phyloP scores from a whole-genome alignment of 2,113 vertebrate genomes.

The Centrocercus urophasianus region DNA sequence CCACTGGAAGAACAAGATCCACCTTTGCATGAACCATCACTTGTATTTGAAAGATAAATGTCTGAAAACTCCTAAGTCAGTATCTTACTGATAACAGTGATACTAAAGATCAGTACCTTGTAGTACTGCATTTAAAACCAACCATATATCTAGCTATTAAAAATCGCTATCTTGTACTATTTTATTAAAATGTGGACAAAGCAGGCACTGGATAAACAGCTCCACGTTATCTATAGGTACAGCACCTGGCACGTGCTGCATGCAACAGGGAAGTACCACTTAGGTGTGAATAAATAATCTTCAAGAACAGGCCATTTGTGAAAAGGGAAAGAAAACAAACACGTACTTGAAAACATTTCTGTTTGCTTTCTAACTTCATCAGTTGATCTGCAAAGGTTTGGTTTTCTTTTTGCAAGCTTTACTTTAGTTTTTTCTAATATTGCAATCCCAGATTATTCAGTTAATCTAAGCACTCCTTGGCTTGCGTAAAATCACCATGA shows the following conservation, averaged over 20 bases:
- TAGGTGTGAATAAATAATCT: not conserved
- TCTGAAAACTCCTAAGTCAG: not conserved
- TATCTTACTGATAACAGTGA: not conserved
- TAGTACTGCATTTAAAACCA: not conserved
- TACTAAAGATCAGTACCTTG: not conserved
- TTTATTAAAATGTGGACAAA: not conserved
- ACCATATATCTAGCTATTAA: not conserved
- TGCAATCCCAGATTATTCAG: not conserved
- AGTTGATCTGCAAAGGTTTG: not conserved
- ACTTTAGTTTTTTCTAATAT: not conserved
- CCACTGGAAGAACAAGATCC: not conserved
- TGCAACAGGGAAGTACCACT: not conserved
- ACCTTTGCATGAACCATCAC: not conserved
- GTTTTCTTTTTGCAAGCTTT: not conserved
- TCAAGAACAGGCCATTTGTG: not conserved
- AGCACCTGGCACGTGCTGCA: not conserved
- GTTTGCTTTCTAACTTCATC: not conserved
- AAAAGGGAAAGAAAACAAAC: not conserved
- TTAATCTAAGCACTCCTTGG: not conserved
- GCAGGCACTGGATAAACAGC: not conserved
- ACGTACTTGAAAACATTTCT: not conserved
- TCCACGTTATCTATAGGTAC: not conserved
- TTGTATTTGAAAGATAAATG: not conserved
- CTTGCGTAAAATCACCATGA: not conserved
- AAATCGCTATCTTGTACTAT: not conserved